Percentiles rank a stretch among this genome's conserved stretches.
Evolutionary conservation across 2,113 vertebrate genomes (phyloP).

Genomic region (Nettapus auritus): DNA sequence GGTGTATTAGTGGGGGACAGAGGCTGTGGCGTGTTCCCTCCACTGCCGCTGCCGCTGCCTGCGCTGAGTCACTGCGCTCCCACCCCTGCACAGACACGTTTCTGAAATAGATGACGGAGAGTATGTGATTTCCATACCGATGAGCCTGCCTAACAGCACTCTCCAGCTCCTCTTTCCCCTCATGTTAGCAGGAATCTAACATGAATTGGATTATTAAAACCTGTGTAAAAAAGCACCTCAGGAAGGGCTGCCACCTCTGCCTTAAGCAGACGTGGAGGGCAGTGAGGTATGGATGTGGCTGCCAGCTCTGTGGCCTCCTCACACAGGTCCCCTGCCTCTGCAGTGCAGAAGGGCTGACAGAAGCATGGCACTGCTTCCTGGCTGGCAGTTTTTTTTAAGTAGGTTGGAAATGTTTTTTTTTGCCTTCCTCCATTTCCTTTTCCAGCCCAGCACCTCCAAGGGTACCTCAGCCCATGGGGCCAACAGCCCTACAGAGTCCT

Average conservation of each 20-base stretch:
- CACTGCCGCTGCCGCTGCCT: not conserved
- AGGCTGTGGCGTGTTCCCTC: rapidly evolving
- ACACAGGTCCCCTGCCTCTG: rapidly evolving
- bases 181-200: not conserved
- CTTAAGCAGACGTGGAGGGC: not conserved
- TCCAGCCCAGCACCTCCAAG: not conserved
- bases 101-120: not conserved
- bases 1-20: rapidly evolving
- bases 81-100: not conserved
- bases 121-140: not conserved
- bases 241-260: not conserved
- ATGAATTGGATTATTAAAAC: not conserved
- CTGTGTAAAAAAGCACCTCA: not conserved
- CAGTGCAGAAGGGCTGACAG: rapidly evolving
- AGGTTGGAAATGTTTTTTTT: not conserved
- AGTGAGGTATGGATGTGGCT: not conserved
- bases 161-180: not conserved
- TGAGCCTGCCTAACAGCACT: not conserved
- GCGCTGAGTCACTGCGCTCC: not conserved
- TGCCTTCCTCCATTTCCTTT: not conserved
- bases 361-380: not conserved
- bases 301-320: not conserved
- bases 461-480: not conserved
- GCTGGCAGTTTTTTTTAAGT: not conserved
- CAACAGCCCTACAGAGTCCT: not conserved